Percentiles rank a stretch among this genome's conserved stretches.
Evolutionary conservation across 2,888 invertebrate species (phyloP).

Genomic region (Drosophila histrio): DNA sequence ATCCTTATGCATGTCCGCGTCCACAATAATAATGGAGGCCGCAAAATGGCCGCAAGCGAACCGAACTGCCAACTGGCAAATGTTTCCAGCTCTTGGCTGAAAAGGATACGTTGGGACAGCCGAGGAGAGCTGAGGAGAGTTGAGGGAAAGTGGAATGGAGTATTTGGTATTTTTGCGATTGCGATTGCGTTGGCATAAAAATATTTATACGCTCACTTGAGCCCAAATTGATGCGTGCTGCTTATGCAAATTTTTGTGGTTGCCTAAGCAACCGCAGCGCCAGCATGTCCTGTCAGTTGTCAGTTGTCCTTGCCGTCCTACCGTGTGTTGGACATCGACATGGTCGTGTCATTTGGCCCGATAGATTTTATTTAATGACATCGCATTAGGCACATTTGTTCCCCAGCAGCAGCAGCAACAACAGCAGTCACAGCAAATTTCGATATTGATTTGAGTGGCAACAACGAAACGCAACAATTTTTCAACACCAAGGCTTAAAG

Average conservation of each 20-base stretch:
- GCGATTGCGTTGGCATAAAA: slow-evolving; percentile 69
- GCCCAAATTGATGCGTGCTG: slow-evolving; percentile 71
- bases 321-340: slow-evolving; percentile 19
- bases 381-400: slow-evolving; percentile 75
- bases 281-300: slow-evolving; percentile 2
- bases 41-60: slow-evolving; percentile 54
- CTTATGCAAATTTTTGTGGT: slow-evolving; percentile 72
- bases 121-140: not conserved
- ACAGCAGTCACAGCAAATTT: slow-evolving; percentile 16
- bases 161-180: slow-evolving; percentile 33
- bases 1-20: slow-evolving; percentile 58
- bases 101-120: not conserved
- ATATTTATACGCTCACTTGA: slow-evolving; percentile 75
- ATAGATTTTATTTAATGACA: slow-evolving; percentile 75
- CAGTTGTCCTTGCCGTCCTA: slow-evolving; percentile 32
- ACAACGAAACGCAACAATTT: slow-evolving; percentile 5
- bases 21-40: slow-evolving; percentile 53
- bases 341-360: slow-evolving; percentile 61
- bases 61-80: slow-evolving; percentile 16
- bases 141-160: not conserved
- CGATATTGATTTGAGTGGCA: slow-evolving; percentile 42
- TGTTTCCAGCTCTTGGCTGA: not conserved
- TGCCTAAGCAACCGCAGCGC: slow-evolving; percentile 63
- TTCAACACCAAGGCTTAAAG: slow-evolving; percentile 2
- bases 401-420: slow-evolving; percentile 28